Percentiles rank a stretch among this genome's conserved stretches.
These are phyloP conservation scores for Aeoliscus strigatus DNA, from an alignment of 2,797 vertebrate genomes.

Conservation along the genomic window DNA sequence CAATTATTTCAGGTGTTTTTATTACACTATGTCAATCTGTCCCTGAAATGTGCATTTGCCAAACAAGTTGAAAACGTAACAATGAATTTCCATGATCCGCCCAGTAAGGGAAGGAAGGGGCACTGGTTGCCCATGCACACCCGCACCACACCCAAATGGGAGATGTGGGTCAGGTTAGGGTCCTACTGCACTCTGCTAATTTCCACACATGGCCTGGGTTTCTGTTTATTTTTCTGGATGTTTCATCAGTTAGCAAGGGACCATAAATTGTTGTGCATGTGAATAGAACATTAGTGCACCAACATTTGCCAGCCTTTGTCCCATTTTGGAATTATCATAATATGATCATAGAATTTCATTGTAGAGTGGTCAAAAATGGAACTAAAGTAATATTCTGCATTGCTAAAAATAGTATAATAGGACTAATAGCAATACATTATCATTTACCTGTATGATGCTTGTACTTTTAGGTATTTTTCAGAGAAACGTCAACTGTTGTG, in stretches of 20 bases:
- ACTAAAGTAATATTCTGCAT: too few relatives aligned
- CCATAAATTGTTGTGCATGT: too few relatives aligned
- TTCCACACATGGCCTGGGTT: constrained; percentile 40
- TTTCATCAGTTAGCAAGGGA: too few relatives aligned
- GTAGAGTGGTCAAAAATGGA: too few relatives aligned
- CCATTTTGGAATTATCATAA: too few relatives aligned
- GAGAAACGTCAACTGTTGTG: too few relatives aligned
- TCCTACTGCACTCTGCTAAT: constrained; percentile 46
- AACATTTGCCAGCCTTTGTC: constrained; percentile 3
- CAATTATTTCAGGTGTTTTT: not conserved
- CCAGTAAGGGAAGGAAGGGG: constrained; percentile 68
- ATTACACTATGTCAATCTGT: not conserved
- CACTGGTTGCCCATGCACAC: constrained; percentile 37
- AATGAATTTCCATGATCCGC: constrained; percentile 63
- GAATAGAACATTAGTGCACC: too few relatives aligned
- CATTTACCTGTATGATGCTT: too few relatives aligned
- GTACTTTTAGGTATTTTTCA: too few relatives aligned
- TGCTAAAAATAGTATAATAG: too few relatives aligned
- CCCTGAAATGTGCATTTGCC: constrained; percentile 14
- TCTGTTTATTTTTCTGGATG: constrained; percentile 46
- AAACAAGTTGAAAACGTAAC: constrained; percentile 31
- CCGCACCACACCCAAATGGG: constrained; percentile 53
- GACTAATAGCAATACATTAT: too few relatives aligned
- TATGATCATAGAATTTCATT: too few relatives aligned
- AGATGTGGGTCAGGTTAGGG: constrained; percentile 50